These are phyloP conservation scores for Thaleichthys pacificus DNA, from an alignment of 2,797 vertebrate species.

Conservation along the genomic window DNA sequence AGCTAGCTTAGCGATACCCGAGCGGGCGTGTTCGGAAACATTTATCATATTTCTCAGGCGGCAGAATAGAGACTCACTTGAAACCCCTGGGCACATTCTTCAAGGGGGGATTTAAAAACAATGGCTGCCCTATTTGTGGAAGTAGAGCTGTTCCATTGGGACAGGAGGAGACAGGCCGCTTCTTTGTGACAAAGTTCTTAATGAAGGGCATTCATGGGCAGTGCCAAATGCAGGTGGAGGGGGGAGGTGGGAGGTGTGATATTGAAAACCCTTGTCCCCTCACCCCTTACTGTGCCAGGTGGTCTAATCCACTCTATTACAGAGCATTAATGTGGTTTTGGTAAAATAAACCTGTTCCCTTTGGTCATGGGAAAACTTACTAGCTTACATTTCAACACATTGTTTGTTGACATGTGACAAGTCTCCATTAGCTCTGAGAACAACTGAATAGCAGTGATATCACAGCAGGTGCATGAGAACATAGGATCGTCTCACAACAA, in stretches of 20 bases:
- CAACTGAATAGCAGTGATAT: conserved; percentile 10
- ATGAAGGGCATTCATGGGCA: conserved; percentile 70
- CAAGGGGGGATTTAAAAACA: conserved; percentile 63
- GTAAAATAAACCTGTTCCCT: conserved; percentile 28
- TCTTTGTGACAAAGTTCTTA: conserved; percentile 70
- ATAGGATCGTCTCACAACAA: neutral
- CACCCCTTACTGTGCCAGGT: conserved; percentile 50
- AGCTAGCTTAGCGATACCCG: conserved; percentile 22
- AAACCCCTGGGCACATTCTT: conserved; percentile 32
- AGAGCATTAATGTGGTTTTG: conserved; percentile 25
- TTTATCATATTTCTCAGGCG: conserved; percentile 66
- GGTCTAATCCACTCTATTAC: conserved; percentile 62
- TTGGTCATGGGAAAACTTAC: conserved; percentile 45
- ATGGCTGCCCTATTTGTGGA: conserved; percentile 73
- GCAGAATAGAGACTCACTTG: conserved; percentile 51
- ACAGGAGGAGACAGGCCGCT: conserved; percentile 41
- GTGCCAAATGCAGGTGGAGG: conserved; percentile 69
- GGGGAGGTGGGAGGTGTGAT: conserved; percentile 35
- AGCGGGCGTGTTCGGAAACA: conserved; percentile 39
- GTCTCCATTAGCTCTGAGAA: conserved; percentile 6
- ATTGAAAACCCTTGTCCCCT: conserved; percentile 23
- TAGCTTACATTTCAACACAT: conserved; percentile 39
- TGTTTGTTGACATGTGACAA: conserved; percentile 23
- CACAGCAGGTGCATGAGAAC: conserved; percentile 11
- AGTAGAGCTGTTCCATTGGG: conserved; percentile 61